These are phyloP conservation scores for Trematocara nigrifrons DNA, from an alignment of 2,113 vertebrate genomes.

Conservation along the genomic window DNA sequence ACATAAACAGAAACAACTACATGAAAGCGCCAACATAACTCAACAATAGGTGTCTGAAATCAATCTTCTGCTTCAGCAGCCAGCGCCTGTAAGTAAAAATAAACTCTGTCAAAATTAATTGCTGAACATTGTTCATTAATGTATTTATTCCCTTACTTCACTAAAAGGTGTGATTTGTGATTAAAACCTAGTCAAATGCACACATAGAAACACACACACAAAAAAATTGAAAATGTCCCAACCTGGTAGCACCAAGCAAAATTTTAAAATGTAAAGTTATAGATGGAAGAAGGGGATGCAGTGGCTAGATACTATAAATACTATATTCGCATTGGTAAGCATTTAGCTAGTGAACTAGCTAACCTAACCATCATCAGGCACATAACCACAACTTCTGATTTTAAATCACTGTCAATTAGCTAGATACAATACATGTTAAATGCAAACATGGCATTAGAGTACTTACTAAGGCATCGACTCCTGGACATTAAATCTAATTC, in stretches of 20 bases:
- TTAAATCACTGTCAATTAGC: neutral
- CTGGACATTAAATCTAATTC: neutral
- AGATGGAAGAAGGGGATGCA: neutral
- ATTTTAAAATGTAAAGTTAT: neutral
- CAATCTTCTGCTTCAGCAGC: conserved; percentile 33
- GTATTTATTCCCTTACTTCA: neutral
- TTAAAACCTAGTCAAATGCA: neutral
- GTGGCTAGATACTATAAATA: neutral
- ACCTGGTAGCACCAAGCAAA: neutral
- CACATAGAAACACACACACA: neutral
- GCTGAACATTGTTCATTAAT: conserved; percentile 20
- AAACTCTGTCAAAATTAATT: conserved; percentile 32
- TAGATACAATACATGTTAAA: neutral
- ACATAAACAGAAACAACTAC: neutral
- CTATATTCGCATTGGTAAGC: neutral
- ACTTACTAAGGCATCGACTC: neutral
- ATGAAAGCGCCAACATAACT: neutral
- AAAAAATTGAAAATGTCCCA: neutral
- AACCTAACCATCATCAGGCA: neutral
- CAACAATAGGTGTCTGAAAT: conserved; percentile 48
- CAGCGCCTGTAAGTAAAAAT: conserved; percentile 23
- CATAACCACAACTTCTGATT: neutral
- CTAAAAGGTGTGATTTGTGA: neutral
- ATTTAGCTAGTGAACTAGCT: neutral
- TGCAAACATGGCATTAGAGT: neutral